phyloP scores from a whole-genome alignment of 2,113 vertebrate species.

The Zapornia atra region DNA sequence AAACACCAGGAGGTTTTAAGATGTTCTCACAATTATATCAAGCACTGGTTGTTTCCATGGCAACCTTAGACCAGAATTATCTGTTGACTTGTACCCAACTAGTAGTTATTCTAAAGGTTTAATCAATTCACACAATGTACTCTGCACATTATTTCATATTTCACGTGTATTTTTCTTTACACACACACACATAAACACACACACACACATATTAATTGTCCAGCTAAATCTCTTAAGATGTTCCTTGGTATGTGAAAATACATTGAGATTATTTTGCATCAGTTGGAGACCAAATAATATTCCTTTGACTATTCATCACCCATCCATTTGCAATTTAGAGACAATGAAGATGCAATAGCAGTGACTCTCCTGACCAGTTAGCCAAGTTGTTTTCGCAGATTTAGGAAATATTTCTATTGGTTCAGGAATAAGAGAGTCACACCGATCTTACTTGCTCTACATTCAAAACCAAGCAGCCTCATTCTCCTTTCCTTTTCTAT shows the following conservation, averaged over 20 bases:
- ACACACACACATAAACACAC: background rate
- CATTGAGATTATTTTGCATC: constrained; percentile 31
- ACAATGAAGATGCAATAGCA: constrained; percentile 8
- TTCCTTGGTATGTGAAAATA: background rate
- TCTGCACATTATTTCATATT: constrained; percentile 46
- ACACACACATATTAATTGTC: background rate
- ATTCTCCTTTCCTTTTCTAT: background rate
- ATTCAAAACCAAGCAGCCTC: background rate
- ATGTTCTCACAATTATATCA: constrained; percentile 82
- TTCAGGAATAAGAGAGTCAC: background rate
- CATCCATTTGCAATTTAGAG: constrained; percentile 31
- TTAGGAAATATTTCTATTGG: background rate
- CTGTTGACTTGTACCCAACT: constrained; percentile 79
- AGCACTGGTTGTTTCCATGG: constrained; percentile 85
- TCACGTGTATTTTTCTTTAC: background rate
- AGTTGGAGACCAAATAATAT: constrained; percentile 25
- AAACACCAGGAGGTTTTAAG: constrained; percentile 81
- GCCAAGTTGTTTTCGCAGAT: constrained; percentile 31
- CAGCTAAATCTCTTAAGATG: constrained; percentile 30
- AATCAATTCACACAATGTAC: constrained; percentile 67
- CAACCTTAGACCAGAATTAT: constrained; percentile 84
- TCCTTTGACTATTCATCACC: constrained; percentile 34
- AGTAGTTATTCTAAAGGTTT: constrained; percentile 76
- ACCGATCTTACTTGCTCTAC: background rate
- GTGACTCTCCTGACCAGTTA: constrained; percentile 50